A percentile compares a stretch with the other conserved stretches of the same genome.
These are phyloP conservation scores for Danio choprae DNA, from an alignment of 2,797 vertebrate species.

Conservation along the genomic window DNA sequence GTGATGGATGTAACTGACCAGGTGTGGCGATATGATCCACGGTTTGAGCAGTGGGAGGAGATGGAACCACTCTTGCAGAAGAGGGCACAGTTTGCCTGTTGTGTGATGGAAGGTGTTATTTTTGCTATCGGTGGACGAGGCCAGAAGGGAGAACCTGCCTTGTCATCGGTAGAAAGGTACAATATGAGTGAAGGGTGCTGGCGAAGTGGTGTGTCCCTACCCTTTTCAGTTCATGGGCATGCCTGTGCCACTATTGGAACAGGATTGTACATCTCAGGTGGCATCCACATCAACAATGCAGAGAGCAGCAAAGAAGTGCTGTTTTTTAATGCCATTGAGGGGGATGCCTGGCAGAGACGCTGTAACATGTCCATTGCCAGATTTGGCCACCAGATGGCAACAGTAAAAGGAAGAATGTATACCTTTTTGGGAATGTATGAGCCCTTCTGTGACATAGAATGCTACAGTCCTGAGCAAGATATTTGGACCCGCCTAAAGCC, in stretches of 20 bases:
- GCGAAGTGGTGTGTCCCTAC: constrained; percentile 78
- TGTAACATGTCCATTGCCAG: constrained; percentile 91
- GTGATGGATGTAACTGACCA: constrained; percentile 74
- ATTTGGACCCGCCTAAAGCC: constrained; percentile 91
- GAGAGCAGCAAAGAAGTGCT: constrained; percentile 84
- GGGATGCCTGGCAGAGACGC: constrained; percentile 79
- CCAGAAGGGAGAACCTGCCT: constrained; percentile 55
- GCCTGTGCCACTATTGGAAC: constrained; percentile 81
- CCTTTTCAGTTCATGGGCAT: constrained; percentile 84
- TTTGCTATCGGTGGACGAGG: constrained; percentile 87
- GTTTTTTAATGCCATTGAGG: constrained; percentile 72
- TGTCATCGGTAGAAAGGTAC: constrained; percentile 88
- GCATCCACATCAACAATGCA: constrained; percentile 71
- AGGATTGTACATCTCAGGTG: constrained; percentile 88
- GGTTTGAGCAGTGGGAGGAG: constrained; percentile 85
- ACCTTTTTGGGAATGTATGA: constrained; percentile 92
- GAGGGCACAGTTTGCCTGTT: constrained; percentile 88
- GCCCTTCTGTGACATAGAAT: constrained; percentile 94
- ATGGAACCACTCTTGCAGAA: constrained; percentile 83
- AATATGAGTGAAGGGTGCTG: constrained; percentile 83
- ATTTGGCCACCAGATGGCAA: constrained; percentile 89
- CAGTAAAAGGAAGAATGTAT: constrained; percentile 83
- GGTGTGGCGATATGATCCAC: constrained; percentile 90
- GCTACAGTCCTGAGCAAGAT: constrained; percentile 80
- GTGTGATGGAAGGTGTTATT: constrained; percentile 79